Base-by-base conservation (phyloP, 2,113 vertebrate genomes). In the Bubo blakistoni region DNA sequence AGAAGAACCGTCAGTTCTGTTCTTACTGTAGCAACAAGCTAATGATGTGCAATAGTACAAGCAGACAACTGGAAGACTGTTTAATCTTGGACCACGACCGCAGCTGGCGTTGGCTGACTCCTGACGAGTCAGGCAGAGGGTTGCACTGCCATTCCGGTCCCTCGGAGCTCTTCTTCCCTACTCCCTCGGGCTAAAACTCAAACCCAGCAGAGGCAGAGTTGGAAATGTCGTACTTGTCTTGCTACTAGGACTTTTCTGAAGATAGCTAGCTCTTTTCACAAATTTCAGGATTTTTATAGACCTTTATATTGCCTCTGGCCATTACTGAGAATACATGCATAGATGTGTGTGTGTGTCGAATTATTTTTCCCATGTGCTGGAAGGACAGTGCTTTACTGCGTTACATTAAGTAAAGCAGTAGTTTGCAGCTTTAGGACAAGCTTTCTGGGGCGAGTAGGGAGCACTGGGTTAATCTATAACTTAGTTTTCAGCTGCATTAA, bases 61-160 rank as follows among this genome's bases (percentile, higher is more conserved):
- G 84, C 86, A 89, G 94, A 94, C 34, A 94, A 94, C 92, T 95
- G 94, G 95, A 97, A 80, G 70, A 78, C 54, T 65, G 27, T 92
- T 90, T 18, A 36, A 38, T 27, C 62, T 44, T 34, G 88, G 91
- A 66, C 62, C 89, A 62, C 30, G 26, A 17, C 49, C 26, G 22
- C 57, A 78, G 72, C 55, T 71, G 65, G 61, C 76, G 17, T 5
- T 40, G 3, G 13, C 76, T 77, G 76, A 29, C 72, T 73, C 24
- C 10, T 25, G 71, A 16, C 49, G 76, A 51, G 18, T 44, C 79
- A 40, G 40, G 66, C 69, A 36, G n/a, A 86, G 83, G 51, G 55
- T 21, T 51, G 81, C n/a, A 17, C 67, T 67, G 73, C 58, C 27
- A 11, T 34, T 18, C 0, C 4, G 40, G 2, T 58, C 36, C 66